Evolutionary conservation across 2,797 vertebrate species (phyloP), one percentile per base, ranked within the genome.

Genomic region (Dallia pectoralis): DNA sequence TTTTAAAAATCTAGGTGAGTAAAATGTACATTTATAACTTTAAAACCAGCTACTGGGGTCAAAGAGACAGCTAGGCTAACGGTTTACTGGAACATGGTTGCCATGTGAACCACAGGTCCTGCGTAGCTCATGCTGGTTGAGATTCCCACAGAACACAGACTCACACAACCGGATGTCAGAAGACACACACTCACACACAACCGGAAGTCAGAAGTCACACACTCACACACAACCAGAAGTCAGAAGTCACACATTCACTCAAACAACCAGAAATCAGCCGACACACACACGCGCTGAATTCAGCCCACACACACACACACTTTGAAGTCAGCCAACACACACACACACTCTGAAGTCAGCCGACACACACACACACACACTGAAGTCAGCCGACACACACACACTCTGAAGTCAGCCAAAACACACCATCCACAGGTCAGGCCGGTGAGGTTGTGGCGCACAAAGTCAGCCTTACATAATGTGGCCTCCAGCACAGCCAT

Each of bases 221-320:
- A 51, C 96, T 97, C 96, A 98, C 96, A 97, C 96, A 96, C 95
- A 96, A 96, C 97, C 96, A 96, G 95, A 95, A 95, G 96, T 96
- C 95, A 27, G 16, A 9, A 19, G 61, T 16, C 44, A 33, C 44
- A 51, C 47, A 64, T 19, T 29, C 33, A 48, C 56, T n/a, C 96
- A 97, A 96, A 96, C 95, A 96, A 96, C 97, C 96, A 96, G 95
- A 95, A 95, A 96, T 96, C 95, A 27, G 16, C 18, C 18, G 61
- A 48, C 70, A 72, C 25, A 64, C 25, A 47, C 66, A 61, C 33
- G 47, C 72, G 29, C 72, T 59, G 33, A 69, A n/a, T n/a, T n/a
- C n/a, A n/a, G n/a, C 25, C 32, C 67, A 66, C 73, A 36, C 67
- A 63, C 67, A 33, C 56, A 70, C 53, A 49, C 25, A 33, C 67